Percentiles rank a stretch among this genome's conserved stretches.
phyloP scores from a whole-genome alignment of 2,113 vertebrate genomes.

The Nymphicus hollandicus region DNA sequence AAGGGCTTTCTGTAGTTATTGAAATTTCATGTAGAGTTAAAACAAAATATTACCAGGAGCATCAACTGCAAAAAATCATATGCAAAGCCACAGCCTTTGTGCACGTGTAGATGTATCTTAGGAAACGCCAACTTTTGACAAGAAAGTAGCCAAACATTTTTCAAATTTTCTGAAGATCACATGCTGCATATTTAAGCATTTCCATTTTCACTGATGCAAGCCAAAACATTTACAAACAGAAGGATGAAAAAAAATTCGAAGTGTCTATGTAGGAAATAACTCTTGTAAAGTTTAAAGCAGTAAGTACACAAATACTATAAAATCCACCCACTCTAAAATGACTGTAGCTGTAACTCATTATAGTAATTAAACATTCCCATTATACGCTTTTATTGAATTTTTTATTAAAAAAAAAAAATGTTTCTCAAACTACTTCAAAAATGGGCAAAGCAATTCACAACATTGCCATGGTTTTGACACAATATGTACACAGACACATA shows the following conservation, averaged over 20 bases:
- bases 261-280: not conserved
- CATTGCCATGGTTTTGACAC: not conserved
- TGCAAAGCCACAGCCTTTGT: not conserved
- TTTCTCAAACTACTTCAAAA: not conserved
- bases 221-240: not conserved
- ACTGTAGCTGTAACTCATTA: not conserved
- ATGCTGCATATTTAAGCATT: not conserved
- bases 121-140: not conserved
- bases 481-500: not conserved
- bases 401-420: not conserved
- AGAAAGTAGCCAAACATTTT: not conserved
- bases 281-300: constrained; percentile 13
- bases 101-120: not conserved
- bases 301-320: constrained; percentile 7
- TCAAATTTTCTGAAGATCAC: not conserved
- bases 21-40: not conserved
- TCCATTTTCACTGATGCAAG: not conserved
- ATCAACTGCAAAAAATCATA: not conserved
- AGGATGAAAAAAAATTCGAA: not conserved
- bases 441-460: not conserved
- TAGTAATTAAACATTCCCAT: not conserved
- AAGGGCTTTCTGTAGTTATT: not conserved
- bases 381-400: not conserved
- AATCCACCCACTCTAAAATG: not conserved
- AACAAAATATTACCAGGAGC: not conserved